Conservation (phyloP, 1,140 invertebrate genomes). For the Drosophila tsacasi region DNA sequence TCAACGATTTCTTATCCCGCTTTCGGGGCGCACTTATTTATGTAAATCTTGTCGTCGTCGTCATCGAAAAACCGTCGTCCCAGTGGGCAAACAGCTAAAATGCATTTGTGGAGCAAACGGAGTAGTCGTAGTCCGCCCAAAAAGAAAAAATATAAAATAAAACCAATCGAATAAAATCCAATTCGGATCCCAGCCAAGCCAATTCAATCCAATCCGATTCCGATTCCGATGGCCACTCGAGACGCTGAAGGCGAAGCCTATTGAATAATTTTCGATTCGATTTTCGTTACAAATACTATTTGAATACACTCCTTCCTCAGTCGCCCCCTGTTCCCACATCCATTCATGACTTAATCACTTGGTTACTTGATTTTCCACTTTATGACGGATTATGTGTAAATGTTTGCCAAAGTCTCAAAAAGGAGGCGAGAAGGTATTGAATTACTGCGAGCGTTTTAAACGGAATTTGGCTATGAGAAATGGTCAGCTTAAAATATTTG, state of each 20-base stretch:
- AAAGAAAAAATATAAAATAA: constrained; percentile 19
- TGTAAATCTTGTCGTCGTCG: constrained; percentile 67
- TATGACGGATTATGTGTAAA: constrained; percentile 77
- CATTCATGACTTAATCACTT: constrained; percentile 69
- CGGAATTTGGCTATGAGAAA: constrained; percentile 32
- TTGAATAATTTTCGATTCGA: constrained; percentile 77
- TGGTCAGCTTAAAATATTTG: constrained; percentile 9
- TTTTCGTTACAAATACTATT: constrained; percentile 58
- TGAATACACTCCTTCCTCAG: constrained; percentile 10
- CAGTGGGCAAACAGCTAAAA: constrained; percentile 65
- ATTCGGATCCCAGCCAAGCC: constrained; percentile 49
- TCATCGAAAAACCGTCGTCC: constrained; percentile 32
- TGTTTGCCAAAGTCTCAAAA: constrained; percentile 50
- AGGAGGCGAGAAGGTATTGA: constrained; percentile 50
- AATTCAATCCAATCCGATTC: constrained; percentile 51
- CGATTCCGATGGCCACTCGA: constrained; percentile 42
- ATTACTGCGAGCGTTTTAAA: constrained; percentile 50
- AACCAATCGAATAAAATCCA: constrained; percentile 37
- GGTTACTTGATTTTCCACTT: constrained; percentile 80
- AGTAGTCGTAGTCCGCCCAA: constrained; percentile 38
- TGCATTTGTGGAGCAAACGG: constrained; percentile 61
- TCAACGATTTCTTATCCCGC: constrained; percentile 65
- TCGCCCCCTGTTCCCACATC: constrained; percentile 11
- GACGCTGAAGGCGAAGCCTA: constrained; percentile 63
- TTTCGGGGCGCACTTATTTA: constrained; percentile 73